phyloP scores from a whole-genome alignment of 2,888 invertebrate genomes.

The Selenia dentaria region DNA sequence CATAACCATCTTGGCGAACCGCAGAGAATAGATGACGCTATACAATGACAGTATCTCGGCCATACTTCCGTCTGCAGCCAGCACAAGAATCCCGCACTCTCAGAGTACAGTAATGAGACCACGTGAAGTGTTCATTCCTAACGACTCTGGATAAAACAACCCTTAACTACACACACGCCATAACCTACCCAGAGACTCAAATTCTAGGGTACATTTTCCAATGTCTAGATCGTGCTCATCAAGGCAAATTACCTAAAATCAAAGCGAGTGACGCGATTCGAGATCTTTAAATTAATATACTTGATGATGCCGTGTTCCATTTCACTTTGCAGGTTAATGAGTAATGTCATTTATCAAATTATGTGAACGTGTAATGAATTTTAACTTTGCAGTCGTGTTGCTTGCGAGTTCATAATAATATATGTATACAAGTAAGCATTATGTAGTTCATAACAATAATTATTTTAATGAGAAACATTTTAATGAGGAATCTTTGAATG shows the following conservation, averaged over 20 bases:
- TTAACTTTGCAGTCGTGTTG: background rate
- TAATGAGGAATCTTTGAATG: too few relatives aligned
- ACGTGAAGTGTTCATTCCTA: constrained; percentile 46
- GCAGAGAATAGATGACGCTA: constrained; percentile 32
- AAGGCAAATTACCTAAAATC: constrained; percentile 39
- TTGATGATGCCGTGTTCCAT: constrained; percentile 32
- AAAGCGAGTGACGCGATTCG: constrained; percentile 35
- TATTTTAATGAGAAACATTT: too few relatives aligned
- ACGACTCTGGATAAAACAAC: constrained; percentile 43
- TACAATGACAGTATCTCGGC: constrained; percentile 45
- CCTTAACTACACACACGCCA: constrained; percentile 23
- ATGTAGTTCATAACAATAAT: too few relatives aligned
- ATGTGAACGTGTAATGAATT: background rate
- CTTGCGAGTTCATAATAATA: background rate
- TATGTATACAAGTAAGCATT: too few relatives aligned
- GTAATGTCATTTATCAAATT: constrained; percentile 28
- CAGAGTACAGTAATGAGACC: constrained; percentile 53
- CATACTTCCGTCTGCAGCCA: constrained; percentile 33
- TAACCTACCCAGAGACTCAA: constrained; percentile 28
- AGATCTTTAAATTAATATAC: constrained; percentile 39
- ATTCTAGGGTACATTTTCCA: constrained; percentile 19
- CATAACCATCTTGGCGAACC: constrained; percentile 3
- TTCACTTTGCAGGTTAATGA: constrained; percentile 31
- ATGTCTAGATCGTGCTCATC: constrained; percentile 15
- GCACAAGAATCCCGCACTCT: constrained; percentile 42